Evolutionary conservation across 2,888 invertebrate species (phyloP), one percentile per base, ranked within the genome.

Genomic region (Drosophila paranaensis): DNA sequence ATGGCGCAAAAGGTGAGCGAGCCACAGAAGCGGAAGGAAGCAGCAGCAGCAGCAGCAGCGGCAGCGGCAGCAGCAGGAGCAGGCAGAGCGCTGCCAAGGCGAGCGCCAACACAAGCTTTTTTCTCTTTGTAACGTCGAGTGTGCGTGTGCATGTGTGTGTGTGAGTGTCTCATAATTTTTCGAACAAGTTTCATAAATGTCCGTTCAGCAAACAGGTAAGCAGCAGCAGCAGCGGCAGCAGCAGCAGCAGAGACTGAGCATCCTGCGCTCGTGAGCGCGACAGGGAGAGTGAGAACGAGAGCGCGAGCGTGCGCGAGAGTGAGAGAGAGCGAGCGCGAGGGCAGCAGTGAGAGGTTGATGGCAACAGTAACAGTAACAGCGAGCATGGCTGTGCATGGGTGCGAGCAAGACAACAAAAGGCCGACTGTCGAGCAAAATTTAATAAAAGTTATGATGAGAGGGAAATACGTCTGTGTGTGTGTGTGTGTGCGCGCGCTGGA

Each of bases 401-500:
- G 85, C 58, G 27, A 82, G 79, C 72, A 60, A 67, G 79, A 71
- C 45, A 71, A 71, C 63, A 62, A 63, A 42, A 45, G 56, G 58
- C 46, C 60, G 60, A 63, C 57, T 58, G 77, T 77, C 74, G 77
- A 68, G 66, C 58, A 73, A 83, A 79, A 83, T 90, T 89, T 89
- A 88, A 90, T 89, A 88, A 90, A 88, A 90, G 90, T 89, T 90
- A 88, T 88, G 90, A 90, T 86, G 87, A 90, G 86, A 87, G 81
- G 66, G 75, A 66, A 75, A 71, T 64, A 71, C 45, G 66, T n/a
- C n/a, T 57, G 64, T 55, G 71, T 48, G 61, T 71, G 66, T 53
- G 65, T n/a, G n/a, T n/a, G n/a, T n/a, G 43, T 11, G 43, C 4
- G 65, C 37, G 11, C 50, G 48, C 35, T 39, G 58, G 61, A 63